phyloP scores from a whole-genome alignment of 2,797 vertebrate species.

The Chelidonichthys spinosus region DNA sequence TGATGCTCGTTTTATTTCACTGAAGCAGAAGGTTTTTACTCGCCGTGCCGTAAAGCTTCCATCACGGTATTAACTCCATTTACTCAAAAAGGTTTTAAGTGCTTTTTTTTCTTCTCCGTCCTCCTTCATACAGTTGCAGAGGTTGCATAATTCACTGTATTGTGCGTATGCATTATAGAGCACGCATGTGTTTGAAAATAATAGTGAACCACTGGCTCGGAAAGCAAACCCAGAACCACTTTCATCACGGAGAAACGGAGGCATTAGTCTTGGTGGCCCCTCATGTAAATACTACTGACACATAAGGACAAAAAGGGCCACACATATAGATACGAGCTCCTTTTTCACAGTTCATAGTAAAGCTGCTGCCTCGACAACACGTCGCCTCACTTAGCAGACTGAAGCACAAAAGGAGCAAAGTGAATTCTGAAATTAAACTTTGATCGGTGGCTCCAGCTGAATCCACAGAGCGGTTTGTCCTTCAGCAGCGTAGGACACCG shows the following conservation, averaged over 20 bases:
- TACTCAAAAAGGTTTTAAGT: conserved; percentile 11
- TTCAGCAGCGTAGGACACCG: not conserved
- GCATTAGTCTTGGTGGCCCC: conserved; percentile 11
- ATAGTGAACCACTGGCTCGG: not conserved
- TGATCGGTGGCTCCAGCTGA: conserved; percentile 13
- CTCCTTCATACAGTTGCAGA: not conserved
- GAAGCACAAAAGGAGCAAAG: conserved; percentile 30
- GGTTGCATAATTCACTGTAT: conserved; percentile 28
- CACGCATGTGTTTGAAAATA: conserved; percentile 1
- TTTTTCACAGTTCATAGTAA: conserved; percentile 5
- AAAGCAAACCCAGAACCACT: conserved; percentile 28
- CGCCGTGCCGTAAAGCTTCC: accelerated
- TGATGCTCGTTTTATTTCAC: not conserved
- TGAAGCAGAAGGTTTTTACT: not conserved
- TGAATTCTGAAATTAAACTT: conserved; percentile 20
- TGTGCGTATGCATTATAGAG: conserved; percentile 28
- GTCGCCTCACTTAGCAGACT: conserved; percentile 17
- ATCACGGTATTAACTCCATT: not conserved
- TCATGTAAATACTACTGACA: conserved; percentile 23
- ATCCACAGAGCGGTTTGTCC: not conserved
- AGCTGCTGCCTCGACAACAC: not conserved
- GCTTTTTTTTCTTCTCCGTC: not conserved
- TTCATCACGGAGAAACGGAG: conserved; percentile 20
- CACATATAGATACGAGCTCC: not conserved
- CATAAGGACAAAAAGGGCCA: conserved; percentile 7